Percentiles rank a stretch among this genome's conserved stretches.
Evolutionary conservation across 2,888 invertebrate genomes (phyloP).

Genomic region (Abrostola tripartita): DNA sequence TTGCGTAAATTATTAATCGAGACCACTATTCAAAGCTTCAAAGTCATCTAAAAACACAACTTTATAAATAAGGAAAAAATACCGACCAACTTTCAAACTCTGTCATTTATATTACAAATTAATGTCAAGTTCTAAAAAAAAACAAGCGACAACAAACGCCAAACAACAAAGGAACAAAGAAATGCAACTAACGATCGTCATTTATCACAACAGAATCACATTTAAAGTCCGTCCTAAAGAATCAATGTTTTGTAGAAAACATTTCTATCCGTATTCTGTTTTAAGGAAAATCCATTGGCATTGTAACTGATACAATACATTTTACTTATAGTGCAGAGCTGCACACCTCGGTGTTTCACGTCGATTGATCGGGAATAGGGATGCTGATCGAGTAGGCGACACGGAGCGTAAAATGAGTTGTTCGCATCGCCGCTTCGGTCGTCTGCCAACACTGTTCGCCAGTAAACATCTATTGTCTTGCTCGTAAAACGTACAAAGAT

Average conservation of each 20-base stretch:
- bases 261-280: conserved; percentile 57
- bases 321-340: conserved; percentile 61
- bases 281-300: conserved; percentile 53
- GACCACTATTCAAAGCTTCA: conserved; percentile 1
- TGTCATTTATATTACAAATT: conserved; percentile 45
- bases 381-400: conserved; percentile 74
- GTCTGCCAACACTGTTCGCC: conserved; percentile 76
- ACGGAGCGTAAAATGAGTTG: conserved; percentile 85
- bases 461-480: conserved; percentile 82
- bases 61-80: background rate
- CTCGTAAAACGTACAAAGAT: conserved; percentile 80
- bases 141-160: conserved; percentile 30
- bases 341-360: conserved; percentile 61
- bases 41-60: background rate
- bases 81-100: conserved; percentile 6
- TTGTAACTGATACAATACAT: conserved; percentile 55
- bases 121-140: conserved; percentile 48
- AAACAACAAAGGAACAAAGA: conserved; percentile 57
- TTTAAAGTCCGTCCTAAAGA: conserved; percentile 56
- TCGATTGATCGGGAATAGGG: conserved; percentile 74
- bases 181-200: conserved; percentile 58
- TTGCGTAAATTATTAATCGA: background rate
- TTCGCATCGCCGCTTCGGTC: conserved; percentile 80
- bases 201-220: conserved; percentile 59
- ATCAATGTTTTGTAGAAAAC: conserved; percentile 55